A percentile compares a stretch with the other conserved stretches of the same genome.
Conservation (phyloP, 1,140 invertebrate genomes). For the Phenacoccus solenopsis region DNA sequence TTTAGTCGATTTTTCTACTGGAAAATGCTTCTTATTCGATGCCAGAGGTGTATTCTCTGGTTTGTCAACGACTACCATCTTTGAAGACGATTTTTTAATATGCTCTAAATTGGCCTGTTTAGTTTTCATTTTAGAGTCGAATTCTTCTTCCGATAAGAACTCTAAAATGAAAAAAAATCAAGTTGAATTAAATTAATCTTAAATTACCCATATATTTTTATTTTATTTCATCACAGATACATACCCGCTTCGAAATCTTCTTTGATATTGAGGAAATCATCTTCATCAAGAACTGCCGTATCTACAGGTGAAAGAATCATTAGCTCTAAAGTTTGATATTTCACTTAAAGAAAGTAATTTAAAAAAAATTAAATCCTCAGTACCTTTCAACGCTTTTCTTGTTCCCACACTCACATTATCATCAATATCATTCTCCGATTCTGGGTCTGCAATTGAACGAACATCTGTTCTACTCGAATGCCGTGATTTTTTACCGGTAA, state of each 20-base stretch:
- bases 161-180: background rate
- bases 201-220: no score
- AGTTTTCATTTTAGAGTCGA: background rate
- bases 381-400: background rate
- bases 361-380: background rate
- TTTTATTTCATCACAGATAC: background rate
- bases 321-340: no score
- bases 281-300: slow-evolving; percentile 38
- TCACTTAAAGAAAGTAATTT: background rate
- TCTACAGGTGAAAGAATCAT: no score
- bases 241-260: slow-evolving; percentile 33
- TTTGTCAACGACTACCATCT: background rate
- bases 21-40: background rate
- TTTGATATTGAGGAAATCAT: slow-evolving; percentile 46
- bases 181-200: background rate
- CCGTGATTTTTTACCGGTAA: background rate
- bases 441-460: background rate
- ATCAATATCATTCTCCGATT: background rate
- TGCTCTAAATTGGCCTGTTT: background rate
- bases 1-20: background rate
- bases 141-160: background rate
- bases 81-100: background rate
- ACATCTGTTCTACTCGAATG: background rate
- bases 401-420: background rate
- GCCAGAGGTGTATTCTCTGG: background rate